These are phyloP conservation scores for Malaclemys terrapin DNA, from an alignment of 2,113 vertebrate species.

Conservation along the genomic window DNA sequence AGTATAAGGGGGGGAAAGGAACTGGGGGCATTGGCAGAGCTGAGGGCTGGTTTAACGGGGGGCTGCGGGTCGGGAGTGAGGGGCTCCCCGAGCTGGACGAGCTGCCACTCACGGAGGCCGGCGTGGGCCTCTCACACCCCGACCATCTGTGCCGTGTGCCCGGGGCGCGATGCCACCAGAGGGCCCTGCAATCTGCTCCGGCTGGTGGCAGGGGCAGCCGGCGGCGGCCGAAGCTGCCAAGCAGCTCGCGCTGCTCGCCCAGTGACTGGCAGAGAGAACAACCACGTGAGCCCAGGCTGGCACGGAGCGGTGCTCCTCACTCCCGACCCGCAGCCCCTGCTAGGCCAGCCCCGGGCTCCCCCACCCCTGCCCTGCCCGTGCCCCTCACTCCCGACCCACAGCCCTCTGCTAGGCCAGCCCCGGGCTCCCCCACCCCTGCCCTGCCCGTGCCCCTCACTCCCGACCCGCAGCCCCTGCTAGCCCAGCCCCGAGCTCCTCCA, in stretches of 20 bases:
- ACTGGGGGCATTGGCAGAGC: background rate
- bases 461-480: too few species aligned
- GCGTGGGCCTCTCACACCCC: background rate
- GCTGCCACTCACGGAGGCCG: too few species aligned
- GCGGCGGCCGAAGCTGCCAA: background rate
- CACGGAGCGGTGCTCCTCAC: background rate
- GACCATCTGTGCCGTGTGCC: background rate
- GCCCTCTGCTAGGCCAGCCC: too few species aligned
- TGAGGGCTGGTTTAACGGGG: too few species aligned
- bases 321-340: background rate
- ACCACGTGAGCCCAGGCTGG: background rate
- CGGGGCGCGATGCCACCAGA: background rate
- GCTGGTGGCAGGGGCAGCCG: background rate
- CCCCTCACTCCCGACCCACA: background rate
- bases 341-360: too few species aligned
- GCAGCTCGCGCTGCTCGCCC: background rate
- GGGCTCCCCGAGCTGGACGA: too few species aligned
- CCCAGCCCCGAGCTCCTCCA: too few species aligned
- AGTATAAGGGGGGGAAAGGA: background rate
- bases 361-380: too few species aligned
- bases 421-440: too few species aligned
- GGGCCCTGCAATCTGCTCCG: slow-evolving; percentile 16
- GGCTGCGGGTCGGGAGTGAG: background rate
- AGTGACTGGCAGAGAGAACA: background rate
- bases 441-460: too few species aligned